These are phyloP conservation scores for Semnornis frantzii DNA, from an alignment of 2,113 vertebrate genomes.

Conservation along the genomic window DNA sequence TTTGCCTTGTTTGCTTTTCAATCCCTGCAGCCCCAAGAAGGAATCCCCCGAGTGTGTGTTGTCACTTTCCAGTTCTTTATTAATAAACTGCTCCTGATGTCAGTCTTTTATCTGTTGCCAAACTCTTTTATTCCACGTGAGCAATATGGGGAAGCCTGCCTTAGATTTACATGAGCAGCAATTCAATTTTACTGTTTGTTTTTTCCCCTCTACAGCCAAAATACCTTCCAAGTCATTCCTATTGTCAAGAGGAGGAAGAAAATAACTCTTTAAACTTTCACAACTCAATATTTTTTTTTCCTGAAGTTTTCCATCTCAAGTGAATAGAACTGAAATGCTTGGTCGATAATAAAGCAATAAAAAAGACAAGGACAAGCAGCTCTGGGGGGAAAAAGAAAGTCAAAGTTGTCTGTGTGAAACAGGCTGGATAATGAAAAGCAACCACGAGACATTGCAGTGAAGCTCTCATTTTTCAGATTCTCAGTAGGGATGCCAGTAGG, in stretches of 20 bases:
- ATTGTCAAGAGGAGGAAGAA: neutral
- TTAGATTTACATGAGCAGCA: neutral
- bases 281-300: neutral
- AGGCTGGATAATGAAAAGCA: neutral
- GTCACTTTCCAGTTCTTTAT: neutral
- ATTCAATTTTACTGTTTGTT: neutral
- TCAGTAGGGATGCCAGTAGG: neutral
- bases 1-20: neutral
- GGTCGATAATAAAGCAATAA: neutral
- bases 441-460: neutral
- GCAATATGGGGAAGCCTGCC: neutral
- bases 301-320: neutral
- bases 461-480: neutral
- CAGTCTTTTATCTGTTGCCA: neutral
- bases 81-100: neutral
- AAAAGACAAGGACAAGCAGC: neutral
- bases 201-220: neutral
- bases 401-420: neutral
- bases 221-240: neutral
- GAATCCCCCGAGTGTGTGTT: rapidly evolving
- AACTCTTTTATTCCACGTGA: neutral
- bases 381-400: neutral
- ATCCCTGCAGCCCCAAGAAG: neutral
- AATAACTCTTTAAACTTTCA: neutral
- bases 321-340: neutral